Conservation (phyloP, 2,113 vertebrate genomes). For the Hystrix brachyura region DNA sequence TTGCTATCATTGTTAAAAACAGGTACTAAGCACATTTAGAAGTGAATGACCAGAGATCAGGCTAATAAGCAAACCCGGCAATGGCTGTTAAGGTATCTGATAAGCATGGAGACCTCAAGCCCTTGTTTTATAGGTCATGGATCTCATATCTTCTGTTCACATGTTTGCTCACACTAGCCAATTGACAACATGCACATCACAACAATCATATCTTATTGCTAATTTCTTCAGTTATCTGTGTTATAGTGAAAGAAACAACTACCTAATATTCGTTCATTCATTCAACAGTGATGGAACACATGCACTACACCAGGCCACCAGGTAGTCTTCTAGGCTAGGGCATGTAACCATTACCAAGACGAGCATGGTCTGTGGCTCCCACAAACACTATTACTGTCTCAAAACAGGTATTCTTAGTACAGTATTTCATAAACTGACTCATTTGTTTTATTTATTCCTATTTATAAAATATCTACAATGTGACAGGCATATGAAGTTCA, state of each 20-base stretch:
- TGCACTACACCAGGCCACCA: not conserved
- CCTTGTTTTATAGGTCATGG: not conserved
- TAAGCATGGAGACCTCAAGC: too few relatives aligned
- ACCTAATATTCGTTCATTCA: not conserved
- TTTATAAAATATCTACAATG: not conserved
- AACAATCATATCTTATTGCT: not conserved
- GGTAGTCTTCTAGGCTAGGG: not conserved
- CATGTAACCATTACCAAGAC: not conserved
- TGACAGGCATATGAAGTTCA: not conserved
- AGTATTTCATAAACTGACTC: not conserved
- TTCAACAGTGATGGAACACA: not conserved
- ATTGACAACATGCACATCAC: not conserved
- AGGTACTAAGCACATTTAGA: not conserved
- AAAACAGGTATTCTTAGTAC: not conserved
- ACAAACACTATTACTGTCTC: not conserved
- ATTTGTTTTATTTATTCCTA: not conserved
- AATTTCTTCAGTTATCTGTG: constrained; percentile 26
- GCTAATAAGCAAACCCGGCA: not conserved
- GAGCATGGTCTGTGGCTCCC: not conserved
- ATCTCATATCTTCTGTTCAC: not conserved
- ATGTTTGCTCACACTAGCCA: not conserved
- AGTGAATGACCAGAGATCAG: not conserved
- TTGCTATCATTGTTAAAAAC: not conserved
- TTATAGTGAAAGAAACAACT: not conserved
- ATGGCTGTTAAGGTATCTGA: not conserved